phyloP scores from a whole-genome alignment of 2,888 invertebrate species.

The Rhagophthalmus giganteus region DNA sequence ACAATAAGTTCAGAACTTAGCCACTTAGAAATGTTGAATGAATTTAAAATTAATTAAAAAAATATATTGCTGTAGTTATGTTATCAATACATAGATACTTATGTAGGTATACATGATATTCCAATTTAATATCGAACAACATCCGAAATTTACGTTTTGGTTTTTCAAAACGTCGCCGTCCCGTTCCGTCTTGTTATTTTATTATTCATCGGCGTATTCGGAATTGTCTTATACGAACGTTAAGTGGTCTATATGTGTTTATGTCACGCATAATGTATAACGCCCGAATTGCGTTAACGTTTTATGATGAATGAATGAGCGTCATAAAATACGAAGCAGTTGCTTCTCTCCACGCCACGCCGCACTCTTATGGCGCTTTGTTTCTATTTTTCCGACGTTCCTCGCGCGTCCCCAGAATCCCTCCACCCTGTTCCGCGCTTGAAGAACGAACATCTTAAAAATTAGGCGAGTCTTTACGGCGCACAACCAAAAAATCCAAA shows the following conservation, averaged over 20 bases:
- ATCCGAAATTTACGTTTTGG: too few species aligned
- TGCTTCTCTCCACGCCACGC: not conserved
- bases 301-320: conserved; percentile 12
- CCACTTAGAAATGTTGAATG: too few species aligned
- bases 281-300: conserved; percentile 7
- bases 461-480: conserved; percentile 8
- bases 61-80: too few species aligned
- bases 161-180: too few species aligned
- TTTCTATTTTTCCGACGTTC: conserved; percentile 2
- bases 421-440: too few species aligned
- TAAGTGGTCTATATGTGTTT: conserved; percentile 10
- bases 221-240: not conserved
- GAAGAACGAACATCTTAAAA: conserved; percentile 6
- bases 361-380: not conserved
- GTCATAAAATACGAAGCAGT: conserved; percentile 11
- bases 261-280: conserved; percentile 5
- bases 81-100: too few species aligned
- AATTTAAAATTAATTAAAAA: too few species aligned
- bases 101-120: too few species aligned
- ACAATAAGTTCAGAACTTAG: too few species aligned
- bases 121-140: too few species aligned
- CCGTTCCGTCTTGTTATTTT: too few species aligned
- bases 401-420: not conserved
- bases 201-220: not conserved
- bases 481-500: conserved; percentile 10